A percentile compares a stretch with the other conserved stretches of the same genome.
phyloP scores from a whole-genome alignment of 1,140 invertebrate genomes.

The Trypoxylus dichotomus region DNA sequence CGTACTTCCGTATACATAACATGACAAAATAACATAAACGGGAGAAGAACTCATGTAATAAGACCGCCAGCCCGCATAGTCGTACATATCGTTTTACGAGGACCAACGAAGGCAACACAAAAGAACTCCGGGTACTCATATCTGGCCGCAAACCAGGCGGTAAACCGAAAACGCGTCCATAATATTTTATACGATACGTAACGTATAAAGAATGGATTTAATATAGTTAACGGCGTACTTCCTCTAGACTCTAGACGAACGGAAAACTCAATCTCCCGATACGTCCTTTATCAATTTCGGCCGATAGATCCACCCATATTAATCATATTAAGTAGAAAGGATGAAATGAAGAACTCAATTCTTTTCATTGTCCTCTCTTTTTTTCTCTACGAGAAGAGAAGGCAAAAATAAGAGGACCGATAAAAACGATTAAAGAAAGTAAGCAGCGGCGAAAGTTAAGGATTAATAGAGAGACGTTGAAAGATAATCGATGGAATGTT shows the following conservation, averaged over 20 bases:
- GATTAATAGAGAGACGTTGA: neutral
- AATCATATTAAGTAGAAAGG: neutral
- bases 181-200: neutral
- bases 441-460: neutral
- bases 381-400: neutral
- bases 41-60: neutral
- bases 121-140: neutral
- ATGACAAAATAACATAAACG: neutral
- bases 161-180: neutral
- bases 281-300: neutral
- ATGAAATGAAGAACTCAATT: neutral
- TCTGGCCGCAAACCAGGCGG: neutral
- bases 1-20: neutral
- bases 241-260: neutral
- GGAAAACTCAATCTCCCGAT: neutral
- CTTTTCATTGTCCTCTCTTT: neutral
- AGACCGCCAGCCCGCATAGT: neutral
- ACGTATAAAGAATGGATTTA: neutral
- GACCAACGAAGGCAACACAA: neutral
- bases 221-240: neutral
- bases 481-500: slow-evolving; percentile 1
- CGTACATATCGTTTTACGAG: neutral
- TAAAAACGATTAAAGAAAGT: neutral
- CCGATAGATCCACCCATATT: neutral
- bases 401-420: neutral